Evolutionary conservation across 1,140 invertebrate species (phyloP), one percentile per base, ranked within the genome.

Genomic region (Aethina tumida): DNA sequence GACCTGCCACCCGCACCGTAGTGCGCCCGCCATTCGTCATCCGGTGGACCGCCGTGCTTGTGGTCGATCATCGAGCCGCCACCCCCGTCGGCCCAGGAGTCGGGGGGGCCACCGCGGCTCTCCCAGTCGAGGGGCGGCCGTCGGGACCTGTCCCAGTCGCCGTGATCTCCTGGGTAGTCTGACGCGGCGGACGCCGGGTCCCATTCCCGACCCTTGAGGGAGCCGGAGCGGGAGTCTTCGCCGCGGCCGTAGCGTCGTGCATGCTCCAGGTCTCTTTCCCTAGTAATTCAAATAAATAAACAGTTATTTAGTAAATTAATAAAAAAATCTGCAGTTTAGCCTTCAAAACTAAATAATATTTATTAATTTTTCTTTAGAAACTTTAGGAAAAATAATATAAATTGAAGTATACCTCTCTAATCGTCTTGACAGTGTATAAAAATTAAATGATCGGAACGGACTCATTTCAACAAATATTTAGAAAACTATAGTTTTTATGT

Each of bases 1-100:
- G 48, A 45, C n/a, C 52, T 31, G 10, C 19, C 16, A 14, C 20
- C 33, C n/a, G 30, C 18, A 5, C 46, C 25, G 43, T 59, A 57
- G 35, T 60, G 60, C 41, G 55, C 49, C 8, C 56, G 35, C 59
- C 59, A 62, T 29, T 60, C 57, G 16, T 62, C 58, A 41, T 60
- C 58, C 5, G 35, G 13, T 10, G 25, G 25, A n/a, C n/a, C 17
- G 3, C 36, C 33, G 26, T 46, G 47, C 18, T 33, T 21, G 13
- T 45, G 43, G 25, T 50, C 42, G 9, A 45, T n/a, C n/a, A n/a
- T n/a, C n/a, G n/a, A n/a, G n/a, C n/a, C n/a, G n/a, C n/a, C n/a
- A n/a, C n/a, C n/a, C n/a, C n/a, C n/a, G n/a, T n/a, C n/a, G n/a
- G n/a, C n/a, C n/a, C n/a, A n/a, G n/a, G n/a, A n/a, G n/a, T n/a